Base-by-base conservation (phyloP, 2,888 invertebrate species). In the Anticlea derivata region DNA sequence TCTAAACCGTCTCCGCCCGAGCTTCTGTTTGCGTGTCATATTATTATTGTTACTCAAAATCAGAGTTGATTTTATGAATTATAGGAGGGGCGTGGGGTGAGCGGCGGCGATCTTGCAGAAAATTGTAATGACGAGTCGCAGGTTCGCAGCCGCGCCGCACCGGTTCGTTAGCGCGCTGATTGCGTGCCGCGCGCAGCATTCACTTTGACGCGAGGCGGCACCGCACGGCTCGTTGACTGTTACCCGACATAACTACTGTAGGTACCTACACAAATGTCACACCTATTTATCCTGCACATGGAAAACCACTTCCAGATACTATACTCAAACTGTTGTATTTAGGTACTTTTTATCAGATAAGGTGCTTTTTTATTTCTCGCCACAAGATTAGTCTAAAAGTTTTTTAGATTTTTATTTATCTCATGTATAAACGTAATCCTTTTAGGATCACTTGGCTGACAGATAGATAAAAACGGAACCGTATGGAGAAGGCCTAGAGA, bases 21-120 rank as follows among this genome's bases (percentile, higher is more conserved):
- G 34, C 22, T n/a, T 44, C 43, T 38, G 34, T 43, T 39, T 43
- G 43, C 39, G 38, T 38, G 29, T 23, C 17, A 12, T 37, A 40
- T 27, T 48, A 44, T 48, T 35, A 48, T 44, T 53, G n/a, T n/a
- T n/a, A 48, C 24, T 23, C 20, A 20, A 39, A 48, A 48, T 51
- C 35, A 44, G 40, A 45, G 26, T 49, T 35, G 30, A 53, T 44
- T 48, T 35, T 10, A 10, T 39, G 30, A 49, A 35, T 44, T 44
- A 47, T 52, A 13, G 35, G 23, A 27, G 7, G 30, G 24, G 38
- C 13, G 23, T n/a, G 29, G 11, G 22, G 27, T 3, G 37, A 22
- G 27, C 13, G 29, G 34, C 38, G 23, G 41, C 31, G 26, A 48
- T 35, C 44, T 44, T 31, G 44, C 34, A 13, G 34, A 40, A 24